These are phyloP conservation scores for Coronaproctus castanopsis DNA, from an alignment of 2,888 invertebrate species.

Conservation along the genomic window DNA sequence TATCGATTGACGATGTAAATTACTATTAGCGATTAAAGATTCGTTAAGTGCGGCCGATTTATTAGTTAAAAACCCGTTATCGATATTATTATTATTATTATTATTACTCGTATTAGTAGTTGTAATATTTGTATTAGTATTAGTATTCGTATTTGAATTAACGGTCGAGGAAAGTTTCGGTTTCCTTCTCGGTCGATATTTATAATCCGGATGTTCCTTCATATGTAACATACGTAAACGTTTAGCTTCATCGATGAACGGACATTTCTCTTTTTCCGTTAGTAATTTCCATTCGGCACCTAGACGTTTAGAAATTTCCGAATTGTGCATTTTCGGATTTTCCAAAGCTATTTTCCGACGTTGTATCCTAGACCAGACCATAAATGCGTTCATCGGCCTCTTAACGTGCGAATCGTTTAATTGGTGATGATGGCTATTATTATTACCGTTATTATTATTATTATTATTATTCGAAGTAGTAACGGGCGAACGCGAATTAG, in stretches of 20 bases:
- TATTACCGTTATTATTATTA: neutral
- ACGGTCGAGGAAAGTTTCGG: slow-evolving; percentile 48
- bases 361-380: slow-evolving; percentile 89
- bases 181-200: slow-evolving; percentile 68
- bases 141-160: slow-evolving; percentile 11
- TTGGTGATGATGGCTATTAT: neutral
- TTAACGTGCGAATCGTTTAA: slow-evolving; percentile 46
- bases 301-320: slow-evolving; percentile 72
- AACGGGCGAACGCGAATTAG: neutral
- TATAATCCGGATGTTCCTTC: slow-evolving; percentile 81
- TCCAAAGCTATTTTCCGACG: slow-evolving; percentile 80
- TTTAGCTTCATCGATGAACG: slow-evolving; percentile 90
- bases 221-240: slow-evolving; percentile 66
- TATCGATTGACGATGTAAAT: neutral
- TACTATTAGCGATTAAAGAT: slow-evolving; percentile 1
- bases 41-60: neutral
- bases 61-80: neutral
- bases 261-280: slow-evolving; percentile 67
- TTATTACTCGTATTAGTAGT: slow-evolving; percentile 11
- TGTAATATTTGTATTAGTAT: slow-evolving; percentile 24
- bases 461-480: neutral
- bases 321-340: slow-evolving; percentile 83
- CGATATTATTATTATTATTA: too few relatives aligned
- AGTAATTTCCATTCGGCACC: slow-evolving; percentile 87
- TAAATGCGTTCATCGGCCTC: slow-evolving; percentile 94